Conservation (phyloP, 2,113 vertebrate genomes). For the Eleginops maclovinus region DNA sequence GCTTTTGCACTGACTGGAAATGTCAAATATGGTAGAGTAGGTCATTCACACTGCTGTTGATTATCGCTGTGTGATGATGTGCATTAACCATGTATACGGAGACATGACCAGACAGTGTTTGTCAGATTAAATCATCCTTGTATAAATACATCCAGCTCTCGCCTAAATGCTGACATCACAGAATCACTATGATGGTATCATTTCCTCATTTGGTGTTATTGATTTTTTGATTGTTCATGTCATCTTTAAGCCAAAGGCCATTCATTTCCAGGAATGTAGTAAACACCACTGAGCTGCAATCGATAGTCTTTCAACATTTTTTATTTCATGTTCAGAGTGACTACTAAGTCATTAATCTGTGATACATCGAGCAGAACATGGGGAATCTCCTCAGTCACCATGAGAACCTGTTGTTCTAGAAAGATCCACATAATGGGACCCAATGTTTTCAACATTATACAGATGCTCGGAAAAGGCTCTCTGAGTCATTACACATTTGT, state of each 20-base stretch:
- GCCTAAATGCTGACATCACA: background rate
- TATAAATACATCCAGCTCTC: background rate
- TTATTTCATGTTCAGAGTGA: background rate
- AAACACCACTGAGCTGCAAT: background rate
- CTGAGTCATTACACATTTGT: constrained; percentile 45
- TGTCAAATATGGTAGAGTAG: background rate
- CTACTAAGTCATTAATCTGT: background rate
- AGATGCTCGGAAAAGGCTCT: constrained; percentile 38
- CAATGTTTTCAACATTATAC: constrained; percentile 27
- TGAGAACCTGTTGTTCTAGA: background rate
- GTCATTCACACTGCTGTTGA: constrained; percentile 7
- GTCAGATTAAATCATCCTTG: background rate
- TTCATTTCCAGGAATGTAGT: background rate
- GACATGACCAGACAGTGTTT: background rate
- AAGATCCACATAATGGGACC: constrained; percentile 32
- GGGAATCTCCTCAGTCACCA: constrained; percentile 7
- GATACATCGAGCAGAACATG: background rate
- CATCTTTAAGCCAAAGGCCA: background rate
- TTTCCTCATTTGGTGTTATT: background rate
- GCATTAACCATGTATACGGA: background rate
- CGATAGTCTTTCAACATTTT: background rate
- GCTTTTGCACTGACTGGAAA: constrained; percentile 17
- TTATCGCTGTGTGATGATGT: background rate
- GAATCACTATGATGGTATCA: background rate
- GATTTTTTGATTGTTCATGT: constrained; percentile 3